Base-by-base conservation (phyloP, 2,113 vertebrate species). In the Vidua macroura region DNA sequence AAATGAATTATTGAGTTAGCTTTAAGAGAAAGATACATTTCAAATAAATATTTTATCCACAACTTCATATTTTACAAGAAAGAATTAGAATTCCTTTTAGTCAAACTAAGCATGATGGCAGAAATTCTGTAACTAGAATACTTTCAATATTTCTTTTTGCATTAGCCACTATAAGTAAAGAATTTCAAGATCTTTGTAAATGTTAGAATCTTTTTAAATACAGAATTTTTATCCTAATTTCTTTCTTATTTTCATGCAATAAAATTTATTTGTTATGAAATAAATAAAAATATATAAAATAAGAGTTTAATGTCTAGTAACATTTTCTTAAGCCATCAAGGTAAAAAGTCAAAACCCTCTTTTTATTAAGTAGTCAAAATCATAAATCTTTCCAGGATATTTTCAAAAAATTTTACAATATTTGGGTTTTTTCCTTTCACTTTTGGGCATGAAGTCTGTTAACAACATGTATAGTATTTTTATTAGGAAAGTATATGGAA, bases 1-100 rank as follows among this genome's bases (percentile, higher is more conserved):
- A 96, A 91, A 86, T 63, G 1, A 81, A 91, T 73, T 59, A 70
- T 78, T 84, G 24, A 82, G 20, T 64, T 82, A 72, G 11, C 15
- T 94, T 91, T 77, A 87, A 59, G 28, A 60, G 18, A 78, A 95
- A 76, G 33, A 67, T 27, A 20, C 6, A 64, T 48, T 93, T 70
- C 37, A 60, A 70, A 86, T 56, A 91, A 88, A 83, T 66, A 80
- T 77, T 93, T 92, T 59, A 80, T 31, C 31, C 5, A 8, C 3
- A 56, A 23, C 17, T 59, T 56, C 16, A 37, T 68, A 72, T 87
- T 86, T 84, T 86, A 82, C 13, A 89, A 69, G 52, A 24, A 3
- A 81, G 19, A 25, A 51, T 64, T 31, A 75, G 5, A 74, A 49
- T 55, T 64, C 39, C 21, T 91, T 69, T 75, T 44, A 68, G 39